These are phyloP conservation scores for Budorcas taxicolor DNA, from an alignment of 2,113 vertebrate genomes.

Conservation along the genomic window DNA sequence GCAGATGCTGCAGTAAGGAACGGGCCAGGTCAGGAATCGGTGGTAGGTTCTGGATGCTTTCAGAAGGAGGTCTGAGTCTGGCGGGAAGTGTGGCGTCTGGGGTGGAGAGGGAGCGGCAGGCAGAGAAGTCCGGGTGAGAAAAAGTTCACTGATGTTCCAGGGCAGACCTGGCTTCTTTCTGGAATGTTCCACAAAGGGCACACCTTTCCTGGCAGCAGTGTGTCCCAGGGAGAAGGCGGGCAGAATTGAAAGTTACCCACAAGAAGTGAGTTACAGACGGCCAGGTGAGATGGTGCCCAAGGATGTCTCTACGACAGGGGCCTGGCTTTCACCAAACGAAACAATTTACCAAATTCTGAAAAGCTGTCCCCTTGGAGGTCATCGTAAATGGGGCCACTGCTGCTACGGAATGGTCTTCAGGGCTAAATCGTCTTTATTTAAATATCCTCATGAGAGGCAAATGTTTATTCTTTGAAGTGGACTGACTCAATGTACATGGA, in stretches of 20 bases:
- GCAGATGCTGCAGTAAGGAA: slow-evolving; percentile 91
- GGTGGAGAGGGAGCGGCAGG: background rate
- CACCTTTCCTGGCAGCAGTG: background rate
- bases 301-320: background rate
- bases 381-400: background rate
- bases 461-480: background rate
- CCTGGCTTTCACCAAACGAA: background rate
- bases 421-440: background rate
- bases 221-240: background rate
- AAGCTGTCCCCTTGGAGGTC: background rate
- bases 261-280: background rate
- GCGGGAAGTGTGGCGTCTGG: slow-evolving; percentile 90
- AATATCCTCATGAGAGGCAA: background rate
- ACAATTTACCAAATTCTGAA: background rate
- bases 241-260: background rate
- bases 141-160: background rate
- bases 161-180: background rate
- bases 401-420: background rate
- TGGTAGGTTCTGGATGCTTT: slow-evolving; percentile 87
- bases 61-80: slow-evolving; percentile 84
- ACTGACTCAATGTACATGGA: background rate
- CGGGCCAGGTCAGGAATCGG: slow-evolving; percentile 93
- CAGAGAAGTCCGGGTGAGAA: background rate
- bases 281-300: background rate
- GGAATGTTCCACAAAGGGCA: background rate